A percentile compares a stretch with the other conserved stretches of the same genome.
These are phyloP conservation scores for Neolamprologus cancellatus DNA, from an alignment of 2,113 vertebrate species.

Conservation along the genomic window DNA sequence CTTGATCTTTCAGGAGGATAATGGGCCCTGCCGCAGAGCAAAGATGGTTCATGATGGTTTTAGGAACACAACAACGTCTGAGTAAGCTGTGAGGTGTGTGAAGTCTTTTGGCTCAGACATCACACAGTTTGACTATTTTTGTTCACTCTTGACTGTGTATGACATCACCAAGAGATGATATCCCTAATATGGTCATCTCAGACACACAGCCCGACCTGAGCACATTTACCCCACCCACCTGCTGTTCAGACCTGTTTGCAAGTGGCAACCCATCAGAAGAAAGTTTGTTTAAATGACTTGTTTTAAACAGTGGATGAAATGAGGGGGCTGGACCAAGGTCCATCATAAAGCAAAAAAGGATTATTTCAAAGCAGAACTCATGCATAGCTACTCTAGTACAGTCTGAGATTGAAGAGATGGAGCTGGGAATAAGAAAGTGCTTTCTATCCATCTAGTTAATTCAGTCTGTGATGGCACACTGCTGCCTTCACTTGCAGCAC, in stretches of 20 bases:
- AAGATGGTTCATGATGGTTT: neutral
- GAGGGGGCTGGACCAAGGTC: neutral
- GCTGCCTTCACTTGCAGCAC: neutral
- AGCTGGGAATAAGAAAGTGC: neutral
- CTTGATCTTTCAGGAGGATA: neutral
- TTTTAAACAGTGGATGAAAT: neutral
- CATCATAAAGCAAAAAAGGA: neutral
- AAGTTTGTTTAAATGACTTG: neutral
- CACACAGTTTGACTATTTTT: neutral
- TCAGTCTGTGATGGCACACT: neutral
- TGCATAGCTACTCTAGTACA: neutral
- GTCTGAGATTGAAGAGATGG: neutral
- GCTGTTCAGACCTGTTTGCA: neutral
- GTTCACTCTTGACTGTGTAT: neutral
- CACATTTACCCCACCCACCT: neutral
- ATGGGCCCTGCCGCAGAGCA: neutral
- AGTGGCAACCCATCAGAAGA: neutral
- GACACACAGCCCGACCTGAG: neutral
- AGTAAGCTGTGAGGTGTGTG: neutral
- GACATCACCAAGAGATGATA: neutral
- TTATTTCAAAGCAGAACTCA: neutral
- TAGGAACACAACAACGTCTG: neutral
- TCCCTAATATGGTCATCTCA: neutral
- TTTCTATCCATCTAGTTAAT: neutral
- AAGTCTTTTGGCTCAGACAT: neutral